Evolutionary conservation across 2,113 vertebrate genomes (phyloP), one percentile per base, ranked within the genome.

Genomic region (Zosterops borbonicus): DNA sequence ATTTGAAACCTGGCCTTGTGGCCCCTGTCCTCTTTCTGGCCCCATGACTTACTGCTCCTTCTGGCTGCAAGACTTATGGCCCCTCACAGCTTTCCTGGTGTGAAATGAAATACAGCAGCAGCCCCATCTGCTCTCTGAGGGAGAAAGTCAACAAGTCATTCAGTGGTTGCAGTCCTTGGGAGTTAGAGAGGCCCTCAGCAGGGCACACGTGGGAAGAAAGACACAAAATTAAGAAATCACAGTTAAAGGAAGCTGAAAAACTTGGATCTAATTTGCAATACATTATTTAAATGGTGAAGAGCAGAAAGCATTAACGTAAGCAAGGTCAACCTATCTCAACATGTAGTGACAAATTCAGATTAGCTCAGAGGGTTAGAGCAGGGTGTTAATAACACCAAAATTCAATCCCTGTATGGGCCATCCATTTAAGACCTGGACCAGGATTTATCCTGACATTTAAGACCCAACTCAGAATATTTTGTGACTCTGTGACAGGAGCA

Each of bases 1-100:
- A 90, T 92, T 95, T 88, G 73, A 94, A 90, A 89, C 55, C 46
- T 92, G 42, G 58, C 46, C 83, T 68, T 9, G 8, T 69, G 80
- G 79, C 59, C 76, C 24, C 53, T 88, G 67, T 41, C 86, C 58
- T 90, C 69, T 90, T 82, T 14, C 52, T 78, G 82, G 91, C 67
- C 46, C 28, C 41, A 24, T 83, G 89, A 88, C 62, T 92, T 85
- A 76, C 47, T 78, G 44, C 80, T 88, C 11, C 39, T 93, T 12
- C 74, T 90, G 62, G 11, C 53, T 53, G 21, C 33, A 58, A 86
- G 63, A 37, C 75, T 56, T 83, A 13, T 0, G 2, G 58, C 58
- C 49, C 24, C 55, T 93, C 59, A 41, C 44, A 55, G 44, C 46
- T 69, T 69, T 77, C 59, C 75, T 73, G 15, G 24, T 62, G 68